A percentile compares a stretch with the other conserved stretches of the same genome.
Evolutionary conservation across 2,888 invertebrate genomes (phyloP).

Genomic region (Stenoptilia bipunctidactyla): DNA sequence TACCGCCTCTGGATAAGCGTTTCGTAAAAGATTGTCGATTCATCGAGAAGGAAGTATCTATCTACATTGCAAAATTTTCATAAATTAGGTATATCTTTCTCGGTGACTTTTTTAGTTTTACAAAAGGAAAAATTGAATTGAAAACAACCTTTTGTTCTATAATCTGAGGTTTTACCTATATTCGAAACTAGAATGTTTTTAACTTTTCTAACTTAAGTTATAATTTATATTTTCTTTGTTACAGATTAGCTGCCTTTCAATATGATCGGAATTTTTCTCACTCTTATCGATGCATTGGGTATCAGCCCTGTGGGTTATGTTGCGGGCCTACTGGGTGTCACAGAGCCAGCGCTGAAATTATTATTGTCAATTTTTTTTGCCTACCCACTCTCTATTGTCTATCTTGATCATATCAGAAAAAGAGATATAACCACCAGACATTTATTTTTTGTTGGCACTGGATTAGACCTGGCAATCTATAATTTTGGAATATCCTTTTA

Average conservation of each 20-base stretch:
- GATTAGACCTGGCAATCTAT: slow-evolving; percentile 82
- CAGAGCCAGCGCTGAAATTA: slow-evolving; percentile 75
- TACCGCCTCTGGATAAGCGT: no score
- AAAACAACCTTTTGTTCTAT: no score
- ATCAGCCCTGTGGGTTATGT: slow-evolving; percentile 45
- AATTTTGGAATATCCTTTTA: slow-evolving; percentile 86
- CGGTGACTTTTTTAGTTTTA: no score
- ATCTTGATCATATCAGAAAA: slow-evolving; percentile 33
- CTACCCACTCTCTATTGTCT: slow-evolving; percentile 50
- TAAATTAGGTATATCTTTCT: no score
- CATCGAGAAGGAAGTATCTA: no score
- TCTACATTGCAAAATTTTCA: no score
- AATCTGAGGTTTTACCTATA: no score
- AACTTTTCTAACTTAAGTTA: no score
- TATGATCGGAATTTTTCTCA: slow-evolving; percentile 46
- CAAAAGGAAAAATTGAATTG: no score
- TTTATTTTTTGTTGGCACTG: slow-evolving; percentile 78
- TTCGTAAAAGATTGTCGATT: no score
- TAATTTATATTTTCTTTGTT: neutral
- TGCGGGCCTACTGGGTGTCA: slow-evolving; percentile 65
- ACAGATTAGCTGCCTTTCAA: neutral
- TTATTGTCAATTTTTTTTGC: slow-evolving; percentile 75
- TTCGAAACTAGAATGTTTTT: no score
- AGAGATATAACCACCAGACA: slow-evolving; percentile 69
- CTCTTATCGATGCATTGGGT: slow-evolving; percentile 27